Base-by-base conservation (phyloP, 2,113 vertebrate species). In the Leucopsar rothschildi region DNA sequence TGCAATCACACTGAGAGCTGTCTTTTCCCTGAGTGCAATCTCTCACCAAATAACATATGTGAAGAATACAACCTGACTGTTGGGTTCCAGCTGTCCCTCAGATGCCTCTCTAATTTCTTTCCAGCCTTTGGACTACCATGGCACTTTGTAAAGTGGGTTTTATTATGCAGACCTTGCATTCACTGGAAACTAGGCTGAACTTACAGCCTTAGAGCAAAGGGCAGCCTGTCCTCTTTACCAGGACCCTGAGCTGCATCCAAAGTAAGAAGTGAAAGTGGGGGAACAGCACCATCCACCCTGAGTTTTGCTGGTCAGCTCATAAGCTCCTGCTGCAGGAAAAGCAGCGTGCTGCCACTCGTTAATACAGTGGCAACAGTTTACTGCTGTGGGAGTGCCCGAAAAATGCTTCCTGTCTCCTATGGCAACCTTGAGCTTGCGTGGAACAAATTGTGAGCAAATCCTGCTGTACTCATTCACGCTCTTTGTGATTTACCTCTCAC, bases 361-460 rank as follows among this genome's bases (percentile, higher is more conserved):
- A 66, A 70, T 66, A 60, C 71, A 89, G 77, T 50, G 60, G 77
- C 80, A 94, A 95, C 56, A 66, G 49, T 86, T 86, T 65, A 87
- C 40, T 69, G 76, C 64, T 89, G 49, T 77, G 92, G 92, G 92
- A 92, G 92, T 81, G 95, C 64, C 92, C 2, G 1, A 69, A 88
- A 96, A 82, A 91, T 77, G 91, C 70, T 96, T 95, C 87, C 92
- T 86, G 92, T 95, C 50, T 95, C 94, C 95, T 88, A 57, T 86
- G 93, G 92, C 91, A 97, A 97, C 97, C 29, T 40, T 0, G 3
- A 73, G 52, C 52, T 86, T 66, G 14, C 60, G 33, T 63, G 81
- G 85, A 90, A 92, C 86, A 90, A 78, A 88, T 20, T 29, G 75
- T 2, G 4, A 89, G 66, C 61, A 91, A 90, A 82, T 87, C 78